Conservation (phyloP, 2,888 invertebrate species). For the Lomographa bimaculata region DNA sequence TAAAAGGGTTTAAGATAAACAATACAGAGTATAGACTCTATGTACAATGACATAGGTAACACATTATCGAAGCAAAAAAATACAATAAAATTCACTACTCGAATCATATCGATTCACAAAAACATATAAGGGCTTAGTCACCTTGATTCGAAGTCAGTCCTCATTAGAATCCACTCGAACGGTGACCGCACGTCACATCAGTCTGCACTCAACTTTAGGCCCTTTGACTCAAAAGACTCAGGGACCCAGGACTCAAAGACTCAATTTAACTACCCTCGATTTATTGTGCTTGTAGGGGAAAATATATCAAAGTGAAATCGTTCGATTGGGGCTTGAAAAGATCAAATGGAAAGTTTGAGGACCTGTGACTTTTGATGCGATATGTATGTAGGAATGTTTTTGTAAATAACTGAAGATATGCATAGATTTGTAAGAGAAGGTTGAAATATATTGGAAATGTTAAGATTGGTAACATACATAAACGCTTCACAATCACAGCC, state of each 20-base stretch:
- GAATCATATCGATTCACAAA: no score
- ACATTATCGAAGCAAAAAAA: neutral
- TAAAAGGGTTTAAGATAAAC: no score
- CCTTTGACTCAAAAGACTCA: conserved; percentile 27
- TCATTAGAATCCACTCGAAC: conserved; percentile 33
- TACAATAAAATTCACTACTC: no score
- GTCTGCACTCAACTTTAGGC: conserved; percentile 38
- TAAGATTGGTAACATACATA: no score
- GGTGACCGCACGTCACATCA: conserved; percentile 42
- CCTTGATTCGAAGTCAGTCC: conserved; percentile 15
- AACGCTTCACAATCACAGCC: no score
- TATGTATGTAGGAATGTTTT: conserved; percentile 26
- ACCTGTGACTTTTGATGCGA: conserved; percentile 58
- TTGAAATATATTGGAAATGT: no score
- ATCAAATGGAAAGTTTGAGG: conserved; percentile 66
- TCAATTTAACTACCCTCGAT: conserved; percentile 58
- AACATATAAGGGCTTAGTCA: conserved; percentile 3
- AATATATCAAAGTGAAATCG: conserved; percentile 71
- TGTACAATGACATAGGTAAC: no score
- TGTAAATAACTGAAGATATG: conserved; percentile 6
- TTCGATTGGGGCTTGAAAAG: conserved; percentile 76
- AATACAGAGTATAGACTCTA: no score
- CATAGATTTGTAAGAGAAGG: neutral
- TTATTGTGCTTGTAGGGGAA: conserved; percentile 64
- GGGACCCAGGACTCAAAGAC: conserved; percentile 31